These are phyloP conservation scores for Acanthisitta chloris DNA, from an alignment of 2,113 vertebrate genomes.

Conservation along the genomic window DNA sequence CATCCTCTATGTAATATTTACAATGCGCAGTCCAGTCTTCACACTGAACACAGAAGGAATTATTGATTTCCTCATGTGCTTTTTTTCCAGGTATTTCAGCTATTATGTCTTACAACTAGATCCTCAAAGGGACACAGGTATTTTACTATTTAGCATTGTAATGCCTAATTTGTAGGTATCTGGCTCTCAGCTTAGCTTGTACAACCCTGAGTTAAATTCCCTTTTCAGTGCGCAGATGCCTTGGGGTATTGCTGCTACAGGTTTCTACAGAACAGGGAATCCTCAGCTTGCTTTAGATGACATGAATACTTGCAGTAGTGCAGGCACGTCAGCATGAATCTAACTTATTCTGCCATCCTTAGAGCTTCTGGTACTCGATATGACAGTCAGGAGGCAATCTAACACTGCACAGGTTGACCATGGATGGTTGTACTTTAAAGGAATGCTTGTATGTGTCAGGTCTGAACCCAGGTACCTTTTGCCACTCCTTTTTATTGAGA, in stretches of 20 bases:
- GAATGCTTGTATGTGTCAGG: accelerated
- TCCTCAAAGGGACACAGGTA: background rate
- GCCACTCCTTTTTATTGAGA: background rate
- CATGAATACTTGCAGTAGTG: background rate
- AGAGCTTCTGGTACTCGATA: accelerated
- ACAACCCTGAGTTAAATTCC: background rate
- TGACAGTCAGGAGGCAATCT: background rate
- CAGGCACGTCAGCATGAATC: background rate
- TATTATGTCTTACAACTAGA: background rate
- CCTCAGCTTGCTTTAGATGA: background rate
- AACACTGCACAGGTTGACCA: accelerated
- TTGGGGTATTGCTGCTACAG: background rate
- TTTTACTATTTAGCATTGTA: background rate
- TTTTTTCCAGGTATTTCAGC: background rate
- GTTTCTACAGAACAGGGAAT: background rate
- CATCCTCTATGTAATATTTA: background rate
- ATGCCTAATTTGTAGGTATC: background rate
- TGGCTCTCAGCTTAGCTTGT: background rate
- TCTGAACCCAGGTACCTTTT: background rate
- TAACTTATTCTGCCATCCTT: background rate
- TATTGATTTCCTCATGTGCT: background rate
- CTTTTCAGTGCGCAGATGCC: accelerated
- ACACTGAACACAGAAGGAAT: background rate
- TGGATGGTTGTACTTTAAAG: accelerated
- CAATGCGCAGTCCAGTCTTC: background rate